These are phyloP conservation scores for Prunella strophiata DNA, from an alignment of 2,797 vertebrate genomes.

Conservation along the genomic window DNA sequence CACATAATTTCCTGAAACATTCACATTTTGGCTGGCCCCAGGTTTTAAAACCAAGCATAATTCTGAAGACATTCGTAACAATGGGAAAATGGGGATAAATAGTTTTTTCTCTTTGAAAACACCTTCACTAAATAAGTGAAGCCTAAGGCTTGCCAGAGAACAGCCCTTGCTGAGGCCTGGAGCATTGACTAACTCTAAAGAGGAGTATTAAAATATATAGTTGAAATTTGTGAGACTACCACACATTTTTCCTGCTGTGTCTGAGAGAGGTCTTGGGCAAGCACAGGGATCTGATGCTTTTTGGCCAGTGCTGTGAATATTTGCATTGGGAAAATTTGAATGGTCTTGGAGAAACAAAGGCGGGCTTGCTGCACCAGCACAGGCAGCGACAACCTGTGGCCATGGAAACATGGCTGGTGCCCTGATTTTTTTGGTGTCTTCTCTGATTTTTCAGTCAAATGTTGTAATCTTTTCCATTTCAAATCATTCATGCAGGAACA, in stretches of 20 bases:
- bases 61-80: constrained; percentile 28
- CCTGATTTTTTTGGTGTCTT: background rate
- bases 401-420: constrained; percentile 8
- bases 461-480: constrained; percentile 40
- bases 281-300: background rate
- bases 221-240: background rate
- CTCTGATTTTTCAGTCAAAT: background rate
- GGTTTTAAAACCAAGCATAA: constrained; percentile 35
- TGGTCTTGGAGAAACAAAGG: background rate
- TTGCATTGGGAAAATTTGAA: constrained; percentile 8
- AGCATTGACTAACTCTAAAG: background rate
- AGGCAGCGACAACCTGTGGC: background rate
- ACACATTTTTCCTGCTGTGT: constrained; percentile 7
- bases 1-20: constrained; percentile 62
- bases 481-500: constrained; percentile 15
- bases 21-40: constrained; percentile 12
- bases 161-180: background rate
- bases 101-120: background rate
- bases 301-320: background rate
- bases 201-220: constrained; percentile 5
- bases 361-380: accelerated
- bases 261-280: constrained; percentile 27
- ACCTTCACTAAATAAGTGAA: background rate
- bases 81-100: constrained; percentile 10
- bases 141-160: background rate